Base-by-base conservation (phyloP, 2,888 invertebrate species). In the Oxyscelio sp. region DNA sequence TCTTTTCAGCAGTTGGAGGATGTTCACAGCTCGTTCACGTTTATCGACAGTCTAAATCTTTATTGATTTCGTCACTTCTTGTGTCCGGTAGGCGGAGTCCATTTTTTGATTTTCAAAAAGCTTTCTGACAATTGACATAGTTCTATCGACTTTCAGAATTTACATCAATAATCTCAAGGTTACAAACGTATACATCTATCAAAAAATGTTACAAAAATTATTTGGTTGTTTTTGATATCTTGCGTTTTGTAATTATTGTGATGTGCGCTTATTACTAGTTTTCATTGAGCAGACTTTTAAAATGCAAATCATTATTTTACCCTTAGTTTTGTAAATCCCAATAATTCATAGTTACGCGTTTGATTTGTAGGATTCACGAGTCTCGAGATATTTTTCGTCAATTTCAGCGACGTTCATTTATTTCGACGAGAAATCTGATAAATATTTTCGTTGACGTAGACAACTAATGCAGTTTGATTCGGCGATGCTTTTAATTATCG, bases 171-270 rank as follows among this genome's bases (percentile, higher is more conserved):
- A 52, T 48, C 1, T 19, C 13, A 15, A 6, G 2, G 17, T 50
- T 56, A 24, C 15, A 61, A 54, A 17, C 11, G 34, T 74, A 38
- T 68, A 65, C 2, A 61, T 56, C 27, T 40, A 71, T 81, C 34
- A 56, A 68, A 78, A 81, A 52, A n/a, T 15, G 13, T 31, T 73
- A 48, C 13, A 52, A 68, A 63, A 77, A 59, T 59, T 17, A 6
- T 34, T 40, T 56, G n/a, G 40, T 66, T n/a, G 19, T 24, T 63
- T 68, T 70, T 68, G 63, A 74, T 70, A 68, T 63, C 17, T 19
- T 31, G 48, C 27, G 45, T 31, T 65, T 40, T 87, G 87, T 82
- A 83, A 85, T 34, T 34, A 45, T 11, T 68, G 13, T 66, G 77
- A 34, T n/a, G 31, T 58, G 63, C 27, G 22, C 48, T 6, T 63